Conservation (phyloP, 2,113 vertebrate species). For the Thermophis baileyi region DNA sequence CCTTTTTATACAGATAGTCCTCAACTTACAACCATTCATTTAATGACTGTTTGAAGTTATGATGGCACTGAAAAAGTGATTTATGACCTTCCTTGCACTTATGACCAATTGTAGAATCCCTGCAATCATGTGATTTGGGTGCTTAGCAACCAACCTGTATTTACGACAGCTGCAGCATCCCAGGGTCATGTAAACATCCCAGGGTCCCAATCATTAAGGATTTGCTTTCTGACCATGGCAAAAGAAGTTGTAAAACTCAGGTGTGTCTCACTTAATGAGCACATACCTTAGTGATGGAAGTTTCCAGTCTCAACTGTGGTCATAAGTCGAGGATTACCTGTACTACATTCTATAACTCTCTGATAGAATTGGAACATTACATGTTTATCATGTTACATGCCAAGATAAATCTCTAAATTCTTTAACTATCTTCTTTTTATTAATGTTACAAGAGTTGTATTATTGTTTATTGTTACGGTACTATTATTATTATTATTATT, state of each 20-base stretch:
- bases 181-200: not conserved
- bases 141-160: too few relatives aligned
- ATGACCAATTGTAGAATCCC: not conserved
- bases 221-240: not conserved
- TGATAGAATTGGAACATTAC: not conserved
- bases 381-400: not conserved
- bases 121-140: not conserved
- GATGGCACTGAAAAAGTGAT: not conserved
- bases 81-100: not conserved
- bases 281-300: not conserved
- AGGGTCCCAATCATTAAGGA: not conserved
- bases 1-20: not conserved
- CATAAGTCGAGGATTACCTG: not conserved
- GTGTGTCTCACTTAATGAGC: not conserved
- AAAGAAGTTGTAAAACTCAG: not conserved
- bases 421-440: not conserved
- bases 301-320: not conserved
- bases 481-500: not conserved
- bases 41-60: not conserved
- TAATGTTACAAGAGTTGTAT: not conserved
- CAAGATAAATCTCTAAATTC: not conserved
- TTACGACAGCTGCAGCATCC: too few relatives aligned
- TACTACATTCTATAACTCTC: not conserved
- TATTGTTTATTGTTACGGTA: not conserved
- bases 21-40: not conserved